Base-by-base conservation (phyloP, 2,888 invertebrate species). In the Coenonympha arcania region DNA sequence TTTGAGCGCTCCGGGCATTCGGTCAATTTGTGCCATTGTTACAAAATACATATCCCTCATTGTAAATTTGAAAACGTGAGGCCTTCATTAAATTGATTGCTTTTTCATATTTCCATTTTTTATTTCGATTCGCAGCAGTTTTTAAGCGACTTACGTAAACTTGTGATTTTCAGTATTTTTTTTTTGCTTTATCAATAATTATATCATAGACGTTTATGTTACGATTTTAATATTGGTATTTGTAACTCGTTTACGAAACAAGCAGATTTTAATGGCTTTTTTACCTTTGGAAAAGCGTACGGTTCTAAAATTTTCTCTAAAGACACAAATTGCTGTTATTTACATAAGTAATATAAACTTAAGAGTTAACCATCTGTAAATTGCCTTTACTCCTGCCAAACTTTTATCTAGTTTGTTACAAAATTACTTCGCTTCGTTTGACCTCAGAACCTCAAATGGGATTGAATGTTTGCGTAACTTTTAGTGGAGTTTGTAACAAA, bases 1-100 rank as follows among this genome's bases (percentile, higher is more conserved):
- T 84, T 76, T 76, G 65, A 58, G 56, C 59, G 63, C 63, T 52
- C 63, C 60, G 64, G 61, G 70, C 68, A 61, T 60, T 65, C 70
- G 70, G 71, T 80, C 78, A 83, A 82, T 82, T 83, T 78, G 78
- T 62, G 64, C 78, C 65, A 83, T 84, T 84, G 84, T 84, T 79
- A 80, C 78, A 76, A 76, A 71, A 77, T 68, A 71, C 66, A 71
- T 59, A 60, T 57, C 59, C 59, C 63, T 64, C 64, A 73, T 71
- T 75, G 79, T 79, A 79, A 61, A 80, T 70, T 66, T 66, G 62
- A 64, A 61, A 60, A 59, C 56, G 51, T 46, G 52, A 48, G 34
- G 46, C 49, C 30, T 45, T 55, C 63, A 62, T 64, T 59, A 63
- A 61, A 62, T 60, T 56, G 54, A 58, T 58, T 53, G 50, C 44